phyloP scores from a whole-genome alignment of 2,797 vertebrate genomes.

The Vespertilio murinus region DNA sequence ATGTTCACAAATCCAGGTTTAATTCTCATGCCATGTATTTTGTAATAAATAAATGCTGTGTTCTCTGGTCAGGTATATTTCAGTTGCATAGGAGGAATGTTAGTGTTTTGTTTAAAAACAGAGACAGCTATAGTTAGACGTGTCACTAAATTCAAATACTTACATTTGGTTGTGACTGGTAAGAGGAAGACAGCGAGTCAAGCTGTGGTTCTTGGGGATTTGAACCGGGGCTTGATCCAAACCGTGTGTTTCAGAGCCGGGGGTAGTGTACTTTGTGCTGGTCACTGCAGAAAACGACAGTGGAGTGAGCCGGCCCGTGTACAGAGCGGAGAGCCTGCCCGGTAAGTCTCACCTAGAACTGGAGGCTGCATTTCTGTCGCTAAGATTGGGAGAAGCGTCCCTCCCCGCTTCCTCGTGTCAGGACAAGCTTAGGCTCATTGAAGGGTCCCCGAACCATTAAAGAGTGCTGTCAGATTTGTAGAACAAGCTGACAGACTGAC shows the following conservation, averaged over 20 bases:
- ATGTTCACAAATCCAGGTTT: not conserved
- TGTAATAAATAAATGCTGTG: conserved; percentile 34
- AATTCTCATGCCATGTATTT: conserved; percentile 9
- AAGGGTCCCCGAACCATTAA: not conserved
- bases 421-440: not conserved
- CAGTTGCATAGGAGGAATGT: not conserved
- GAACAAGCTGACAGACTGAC: not conserved
- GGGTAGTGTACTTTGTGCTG: conserved; percentile 86
- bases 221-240: conserved; percentile 78
- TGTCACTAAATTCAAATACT: conserved; percentile 54
- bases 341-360: conserved; percentile 68
- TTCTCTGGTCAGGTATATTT: conserved; percentile 42
- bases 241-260: conserved; percentile 84
- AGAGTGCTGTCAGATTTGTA: not conserved
- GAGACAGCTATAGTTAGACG: conserved; percentile 34
- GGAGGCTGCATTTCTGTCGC: not conserved
- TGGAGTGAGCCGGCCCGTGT: conserved; percentile 83
- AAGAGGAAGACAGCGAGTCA: conserved; percentile 47
- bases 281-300: conserved; percentile 85
- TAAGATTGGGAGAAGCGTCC: not conserved
- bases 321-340: conserved; percentile 81
- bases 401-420: not conserved
- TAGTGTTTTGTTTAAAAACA: not conserved
- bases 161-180: conserved; percentile 48
- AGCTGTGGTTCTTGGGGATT: conserved; percentile 68